Conservation (phyloP, 2,797 vertebrate genomes). For the Fistularia tabacaria region DNA sequence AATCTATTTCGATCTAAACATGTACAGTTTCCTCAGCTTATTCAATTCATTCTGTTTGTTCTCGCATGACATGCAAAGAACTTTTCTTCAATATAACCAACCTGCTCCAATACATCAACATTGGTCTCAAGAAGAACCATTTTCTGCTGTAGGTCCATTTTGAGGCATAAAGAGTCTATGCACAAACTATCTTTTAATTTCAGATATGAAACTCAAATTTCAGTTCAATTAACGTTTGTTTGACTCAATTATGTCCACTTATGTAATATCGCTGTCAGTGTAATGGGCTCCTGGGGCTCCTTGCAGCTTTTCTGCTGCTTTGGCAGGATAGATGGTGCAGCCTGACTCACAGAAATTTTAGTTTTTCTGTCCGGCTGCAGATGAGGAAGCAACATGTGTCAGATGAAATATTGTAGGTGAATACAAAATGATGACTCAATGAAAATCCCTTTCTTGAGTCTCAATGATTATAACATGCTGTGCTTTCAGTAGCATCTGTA, state of each 20-base stretch:
- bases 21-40: constrained; percentile 23
- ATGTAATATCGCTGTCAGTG: constrained; percentile 21
- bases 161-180: constrained; percentile 23
- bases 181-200: constrained; percentile 40
- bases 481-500: neutral
- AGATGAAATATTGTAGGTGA: neutral
- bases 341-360: constrained; percentile 36
- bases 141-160: constrained; percentile 2
- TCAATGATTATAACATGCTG: neutral
- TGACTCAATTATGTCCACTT: constrained; percentile 50
- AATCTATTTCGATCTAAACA: constrained; percentile 4
- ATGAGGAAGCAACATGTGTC: constrained; percentile 20
- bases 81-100: constrained; percentile 1
- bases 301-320: constrained; percentile 69
- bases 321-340: constrained; percentile 64
- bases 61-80: constrained; percentile 3
- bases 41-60: constrained; percentile 1
- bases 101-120: constrained; percentile 5
- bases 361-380: constrained; percentile 66
- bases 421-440: neutral
- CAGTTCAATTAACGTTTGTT: neutral
- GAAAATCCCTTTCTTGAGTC: constrained; percentile 1
- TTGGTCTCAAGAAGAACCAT: neutral
- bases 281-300: constrained; percentile 46
- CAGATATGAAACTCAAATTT: constrained; percentile 1